A percentile compares a stretch with the other conserved stretches of the same genome.
These are phyloP conservation scores for Zaprionus taronus DNA, from an alignment of 1,140 invertebrate species.

Conservation along the genomic window DNA sequence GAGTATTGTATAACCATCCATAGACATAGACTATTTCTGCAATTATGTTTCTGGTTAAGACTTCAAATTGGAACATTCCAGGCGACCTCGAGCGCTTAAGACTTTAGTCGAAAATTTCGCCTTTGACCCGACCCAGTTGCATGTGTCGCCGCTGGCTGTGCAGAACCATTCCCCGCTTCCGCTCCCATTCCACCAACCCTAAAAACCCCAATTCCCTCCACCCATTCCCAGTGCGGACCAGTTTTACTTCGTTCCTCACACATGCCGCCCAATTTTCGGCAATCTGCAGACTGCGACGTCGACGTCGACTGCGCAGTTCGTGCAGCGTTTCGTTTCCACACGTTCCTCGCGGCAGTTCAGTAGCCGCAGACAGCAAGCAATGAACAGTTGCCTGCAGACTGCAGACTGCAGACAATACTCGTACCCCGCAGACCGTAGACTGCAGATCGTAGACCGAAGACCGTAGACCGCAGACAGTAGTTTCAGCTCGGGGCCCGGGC, in stretches of 20 bases:
- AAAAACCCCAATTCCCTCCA: not conserved
- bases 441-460: conserved; percentile 4
- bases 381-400: conserved; percentile 30
- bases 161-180: conserved; percentile 14
- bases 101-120: conserved; percentile 41
- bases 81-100: conserved; percentile 7
- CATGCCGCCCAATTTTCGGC: conserved; percentile 51
- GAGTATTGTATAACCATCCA: no score
- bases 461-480: not conserved
- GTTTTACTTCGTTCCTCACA: conserved; percentile 21
- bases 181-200: not conserved
- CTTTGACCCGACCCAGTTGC: conserved; percentile 65
- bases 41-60: no score
- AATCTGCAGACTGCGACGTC: not conserved
- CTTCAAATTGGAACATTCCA: conserved; percentile 1
- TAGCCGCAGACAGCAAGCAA: conserved; percentile 22
- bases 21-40: no score
- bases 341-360: conserved; percentile 21
- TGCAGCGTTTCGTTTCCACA: conserved; percentile 14
- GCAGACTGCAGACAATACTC: conserved; percentile 1
- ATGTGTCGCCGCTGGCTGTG: conserved; percentile 39
- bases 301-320: conserved; percentile 15
- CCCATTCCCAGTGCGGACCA: not conserved
- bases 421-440: conserved; percentile 15
- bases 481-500: not conserved